Evolutionary conservation across 2,113 vertebrate genomes (phyloP).

Genomic region (Saccopteryx bilineata): DNA sequence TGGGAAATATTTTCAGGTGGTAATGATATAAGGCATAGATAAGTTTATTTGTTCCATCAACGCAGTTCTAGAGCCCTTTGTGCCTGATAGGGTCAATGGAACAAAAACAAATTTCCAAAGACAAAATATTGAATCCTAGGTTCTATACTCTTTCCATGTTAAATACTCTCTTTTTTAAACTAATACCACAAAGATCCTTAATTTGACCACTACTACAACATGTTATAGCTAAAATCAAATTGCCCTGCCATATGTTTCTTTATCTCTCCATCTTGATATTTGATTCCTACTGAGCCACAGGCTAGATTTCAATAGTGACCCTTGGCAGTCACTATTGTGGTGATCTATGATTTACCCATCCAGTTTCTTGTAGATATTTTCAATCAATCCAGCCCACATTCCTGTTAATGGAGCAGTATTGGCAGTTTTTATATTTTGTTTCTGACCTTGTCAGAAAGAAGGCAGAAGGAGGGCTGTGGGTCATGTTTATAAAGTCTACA

Average conservation of each 20-base stretch:
- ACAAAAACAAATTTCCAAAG: neutral
- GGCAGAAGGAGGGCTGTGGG: neutral
- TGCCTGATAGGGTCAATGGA: neutral
- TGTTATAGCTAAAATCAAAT: too few relatives aligned
- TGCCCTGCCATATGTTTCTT: neutral
- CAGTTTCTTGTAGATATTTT: neutral
- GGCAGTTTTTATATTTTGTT: neutral
- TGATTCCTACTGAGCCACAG: neutral
- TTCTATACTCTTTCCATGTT: neutral
- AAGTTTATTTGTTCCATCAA: neutral
- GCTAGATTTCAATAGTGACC: neutral
- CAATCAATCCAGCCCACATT: neutral
- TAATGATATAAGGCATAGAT: neutral
- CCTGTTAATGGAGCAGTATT: neutral
- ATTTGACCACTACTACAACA: neutral
- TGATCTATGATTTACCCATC: too few relatives aligned
- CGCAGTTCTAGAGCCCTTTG: neutral
- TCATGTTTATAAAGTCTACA: neutral
- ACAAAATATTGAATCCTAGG: neutral
- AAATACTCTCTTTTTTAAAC: neutral
- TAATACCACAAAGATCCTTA: neutral
- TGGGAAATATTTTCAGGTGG: neutral
- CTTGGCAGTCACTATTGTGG: too few relatives aligned
- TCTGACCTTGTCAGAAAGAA: conserved; percentile 1
- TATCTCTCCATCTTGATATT: neutral